A percentile compares a stretch with the other conserved stretches of the same genome.
Evolutionary conservation across 2,113 vertebrate species (phyloP).

Genomic region (Marmota monax): DNA sequence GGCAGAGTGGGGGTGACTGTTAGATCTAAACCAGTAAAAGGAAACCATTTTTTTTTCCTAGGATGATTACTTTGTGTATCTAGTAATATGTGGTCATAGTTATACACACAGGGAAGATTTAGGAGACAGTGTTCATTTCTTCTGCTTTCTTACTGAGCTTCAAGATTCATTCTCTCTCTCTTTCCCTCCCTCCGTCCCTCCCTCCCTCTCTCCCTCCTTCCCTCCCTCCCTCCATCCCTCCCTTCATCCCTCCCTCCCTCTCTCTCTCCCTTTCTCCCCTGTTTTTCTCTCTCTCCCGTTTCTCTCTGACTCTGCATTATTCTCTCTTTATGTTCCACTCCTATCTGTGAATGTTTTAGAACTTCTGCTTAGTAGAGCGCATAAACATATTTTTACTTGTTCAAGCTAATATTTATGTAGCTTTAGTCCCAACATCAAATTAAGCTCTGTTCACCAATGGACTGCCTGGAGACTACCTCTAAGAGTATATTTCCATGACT

Average conservation of each 20-base stretch:
- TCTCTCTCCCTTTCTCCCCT: too few relatives aligned
- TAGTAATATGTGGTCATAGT: not conserved
- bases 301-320: not conserved
- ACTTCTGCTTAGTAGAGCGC: not conserved
- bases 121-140: not conserved
- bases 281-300: not conserved
- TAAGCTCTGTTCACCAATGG: not conserved
- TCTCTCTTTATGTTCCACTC: not conserved
- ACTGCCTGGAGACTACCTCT: not conserved
- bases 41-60: not conserved
- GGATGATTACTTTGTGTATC: not conserved
- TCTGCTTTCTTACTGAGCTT: not conserved
- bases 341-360: not conserved
- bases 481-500: not conserved
- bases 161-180: not conserved
- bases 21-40: conserved; percentile 12
- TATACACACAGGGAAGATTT: not conserved
- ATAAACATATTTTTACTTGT: not conserved
- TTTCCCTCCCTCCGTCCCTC: not conserved
- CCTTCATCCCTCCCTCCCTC: too few relatives aligned
- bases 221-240: too few relatives aligned
- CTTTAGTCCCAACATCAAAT: not conserved
- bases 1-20: not conserved
- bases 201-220: too few relatives aligned
- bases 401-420: not conserved